Conservation (phyloP, 2,797 vertebrate species). For the Enteromius afrohamiltoni region DNA sequence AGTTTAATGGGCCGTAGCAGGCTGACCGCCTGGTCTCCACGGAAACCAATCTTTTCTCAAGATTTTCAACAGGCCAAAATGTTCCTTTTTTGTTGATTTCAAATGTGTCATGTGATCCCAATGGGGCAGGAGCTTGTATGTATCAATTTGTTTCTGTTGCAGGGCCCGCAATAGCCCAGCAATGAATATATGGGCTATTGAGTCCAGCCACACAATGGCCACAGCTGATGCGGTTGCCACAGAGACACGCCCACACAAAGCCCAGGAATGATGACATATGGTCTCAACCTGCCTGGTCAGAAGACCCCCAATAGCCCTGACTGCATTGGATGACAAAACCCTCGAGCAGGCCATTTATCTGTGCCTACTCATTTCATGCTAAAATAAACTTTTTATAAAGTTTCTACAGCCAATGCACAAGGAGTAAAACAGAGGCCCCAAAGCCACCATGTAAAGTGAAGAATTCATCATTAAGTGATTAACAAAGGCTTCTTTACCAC, state of each 20-base stretch:
- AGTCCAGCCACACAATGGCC: conserved; percentile 81
- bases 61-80: conserved; percentile 90
- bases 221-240: conserved; percentile 88
- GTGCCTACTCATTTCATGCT: conserved; percentile 83
- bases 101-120: conserved; percentile 85
- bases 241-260: conserved; percentile 84
- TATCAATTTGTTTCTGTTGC: conserved; percentile 97
- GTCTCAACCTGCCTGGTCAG: conserved; percentile 83
- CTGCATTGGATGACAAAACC: conserved; percentile 81
- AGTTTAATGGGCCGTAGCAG: conserved; percentile 89
- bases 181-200: conserved; percentile 93
- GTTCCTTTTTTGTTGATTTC: conserved; percentile 87
- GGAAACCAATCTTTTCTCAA: conserved; percentile 89
- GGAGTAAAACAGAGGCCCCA: conserved; percentile 76
- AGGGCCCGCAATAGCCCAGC: conserved; percentile 76
- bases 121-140: conserved; percentile 85
- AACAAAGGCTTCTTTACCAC: conserved; percentile 83
- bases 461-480: conserved; percentile 85
- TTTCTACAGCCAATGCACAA: conserved; percentile 73
- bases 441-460: conserved; percentile 81
- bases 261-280: conserved; percentile 93
- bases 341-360: conserved; percentile 78
- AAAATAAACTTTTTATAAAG: conserved; percentile 85
- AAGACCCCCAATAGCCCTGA: conserved; percentile 81
- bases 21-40: conserved; percentile 80